These are phyloP conservation scores for Chelon auratus DNA, from an alignment of 2,797 vertebrate species.

Conservation along the genomic window DNA sequence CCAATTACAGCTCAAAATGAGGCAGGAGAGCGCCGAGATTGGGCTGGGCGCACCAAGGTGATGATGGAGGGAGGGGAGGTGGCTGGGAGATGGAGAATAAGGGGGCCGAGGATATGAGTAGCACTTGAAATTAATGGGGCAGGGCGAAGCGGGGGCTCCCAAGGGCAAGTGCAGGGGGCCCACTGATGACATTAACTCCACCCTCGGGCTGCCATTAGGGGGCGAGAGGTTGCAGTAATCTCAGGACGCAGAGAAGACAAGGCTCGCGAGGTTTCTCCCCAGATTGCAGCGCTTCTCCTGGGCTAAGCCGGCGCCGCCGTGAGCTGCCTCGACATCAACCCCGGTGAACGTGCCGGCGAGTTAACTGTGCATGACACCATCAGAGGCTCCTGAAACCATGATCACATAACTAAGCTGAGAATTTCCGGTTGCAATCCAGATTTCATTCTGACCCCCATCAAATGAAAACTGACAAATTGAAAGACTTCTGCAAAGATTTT, in stretches of 20 bases:
- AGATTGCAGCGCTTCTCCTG: slow-evolving; percentile 11
- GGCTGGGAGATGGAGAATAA: slow-evolving; percentile 49
- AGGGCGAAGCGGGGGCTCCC: slow-evolving; percentile 63
- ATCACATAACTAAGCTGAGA: slow-evolving; percentile 32
- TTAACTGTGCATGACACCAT: slow-evolving; percentile 55
- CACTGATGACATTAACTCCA: slow-evolving; percentile 66
- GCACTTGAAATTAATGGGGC: slow-evolving; percentile 81
- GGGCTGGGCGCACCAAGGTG: slow-evolving; percentile 69
- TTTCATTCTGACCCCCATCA: slow-evolving; percentile 34
- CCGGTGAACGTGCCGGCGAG: slow-evolving; percentile 11
- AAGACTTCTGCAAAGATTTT: slow-evolving; percentile 66
- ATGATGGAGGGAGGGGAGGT: slow-evolving; percentile 47
- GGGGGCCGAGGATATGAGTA: slow-evolving; percentile 61
- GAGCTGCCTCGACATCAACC: neutral
- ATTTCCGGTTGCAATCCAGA: slow-evolving; percentile 36
- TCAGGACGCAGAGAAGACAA: slow-evolving; percentile 37
- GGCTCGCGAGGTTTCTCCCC: neutral
- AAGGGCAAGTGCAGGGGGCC: slow-evolving; percentile 35
- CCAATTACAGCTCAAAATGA: slow-evolving; percentile 85
- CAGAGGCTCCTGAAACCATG: slow-evolving; percentile 9
- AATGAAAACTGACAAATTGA: slow-evolving; percentile 58
- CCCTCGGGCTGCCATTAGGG: slow-evolving; percentile 72
- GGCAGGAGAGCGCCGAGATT: slow-evolving; percentile 69
- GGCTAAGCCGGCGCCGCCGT: slow-evolving; percentile 3
- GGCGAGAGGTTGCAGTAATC: slow-evolving; percentile 65